Conservation (phyloP, 2,797 vertebrate species). For the Pyrrhura leucotis region DNA sequence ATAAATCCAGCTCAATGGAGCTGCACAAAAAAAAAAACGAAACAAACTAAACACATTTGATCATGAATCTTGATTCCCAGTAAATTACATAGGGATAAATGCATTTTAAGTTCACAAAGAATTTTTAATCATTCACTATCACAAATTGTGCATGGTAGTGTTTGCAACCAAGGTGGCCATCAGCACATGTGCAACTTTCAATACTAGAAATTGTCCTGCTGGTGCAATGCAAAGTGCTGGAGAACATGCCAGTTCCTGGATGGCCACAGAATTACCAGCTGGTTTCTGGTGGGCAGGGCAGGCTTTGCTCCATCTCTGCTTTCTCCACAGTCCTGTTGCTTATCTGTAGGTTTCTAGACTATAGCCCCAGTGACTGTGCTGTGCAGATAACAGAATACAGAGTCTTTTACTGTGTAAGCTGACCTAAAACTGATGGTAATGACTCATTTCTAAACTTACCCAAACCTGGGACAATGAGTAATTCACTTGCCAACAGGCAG, state of each 20-base stretch:
- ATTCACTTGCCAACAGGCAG: background rate
- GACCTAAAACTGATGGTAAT: background rate
- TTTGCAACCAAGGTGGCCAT: background rate
- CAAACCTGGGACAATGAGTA: background rate
- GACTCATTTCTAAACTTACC: background rate
- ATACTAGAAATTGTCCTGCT: background rate
- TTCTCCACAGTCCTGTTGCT: background rate
- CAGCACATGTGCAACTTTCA: background rate
- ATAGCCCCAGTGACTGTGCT: background rate
- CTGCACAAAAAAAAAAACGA: background rate
- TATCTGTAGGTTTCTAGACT: background rate
- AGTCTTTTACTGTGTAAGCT: background rate
- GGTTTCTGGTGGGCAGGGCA: background rate
- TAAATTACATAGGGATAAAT: background rate
- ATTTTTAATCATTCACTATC: background rate
- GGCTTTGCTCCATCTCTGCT: background rate
- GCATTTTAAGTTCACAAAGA: background rate
- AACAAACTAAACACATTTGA: background rate
- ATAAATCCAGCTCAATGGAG: background rate
- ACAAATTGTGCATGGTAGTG: background rate
- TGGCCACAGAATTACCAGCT: rapidly evolving
- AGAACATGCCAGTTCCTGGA: background rate
- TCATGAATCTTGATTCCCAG: background rate
- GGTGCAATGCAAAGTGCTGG: background rate
- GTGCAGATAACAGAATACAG: background rate